These are phyloP conservation scores for Gerosis bhagava DNA, from an alignment of 2,888 invertebrate genomes.

Conservation along the genomic window DNA sequence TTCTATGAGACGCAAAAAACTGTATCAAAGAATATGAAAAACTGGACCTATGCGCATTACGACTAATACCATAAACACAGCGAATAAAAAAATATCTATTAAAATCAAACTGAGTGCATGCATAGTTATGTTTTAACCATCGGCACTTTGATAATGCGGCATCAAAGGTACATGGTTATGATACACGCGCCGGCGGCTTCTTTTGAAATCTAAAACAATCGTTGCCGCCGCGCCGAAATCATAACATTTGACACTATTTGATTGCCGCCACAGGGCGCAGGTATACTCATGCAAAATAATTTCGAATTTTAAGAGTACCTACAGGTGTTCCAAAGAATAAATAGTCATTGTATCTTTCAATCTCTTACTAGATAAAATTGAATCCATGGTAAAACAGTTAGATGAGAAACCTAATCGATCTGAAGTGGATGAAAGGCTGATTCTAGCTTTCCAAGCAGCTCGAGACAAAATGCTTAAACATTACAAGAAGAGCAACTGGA, in stretches of 20 bases:
- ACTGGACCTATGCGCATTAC: constrained; percentile 25
- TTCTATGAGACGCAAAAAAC: constrained; percentile 9
- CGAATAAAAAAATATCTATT: constrained; percentile 28
- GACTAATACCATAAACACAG: constrained; percentile 30
- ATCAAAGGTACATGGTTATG: constrained; percentile 32
- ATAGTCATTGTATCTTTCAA: constrained; percentile 24
- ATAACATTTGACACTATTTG: too few relatives aligned
- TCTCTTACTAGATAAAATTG: constrained; percentile 24
- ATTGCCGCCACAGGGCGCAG: too few relatives aligned
- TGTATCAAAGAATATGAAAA: constrained; percentile 17
- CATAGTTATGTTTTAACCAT: constrained; percentile 32
- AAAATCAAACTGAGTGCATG: constrained; percentile 32
- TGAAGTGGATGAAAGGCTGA: constrained; percentile 1
- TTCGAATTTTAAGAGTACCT: too few relatives aligned
- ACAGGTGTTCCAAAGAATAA: too few relatives aligned
- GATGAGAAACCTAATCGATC: too few relatives aligned
- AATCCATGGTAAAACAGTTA: too few relatives aligned
- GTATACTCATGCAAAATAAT: too few relatives aligned
- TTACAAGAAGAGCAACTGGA: constrained; percentile 36
- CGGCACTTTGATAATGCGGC: constrained; percentile 32
- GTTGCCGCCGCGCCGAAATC: too few relatives aligned
- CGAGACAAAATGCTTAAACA: constrained; percentile 39
- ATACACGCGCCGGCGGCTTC: constrained; percentile 27
- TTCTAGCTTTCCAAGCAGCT: constrained; percentile 26
- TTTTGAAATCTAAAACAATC: too few relatives aligned